phyloP scores from a whole-genome alignment of 2,888 invertebrate species.

The Andrena praecox region DNA sequence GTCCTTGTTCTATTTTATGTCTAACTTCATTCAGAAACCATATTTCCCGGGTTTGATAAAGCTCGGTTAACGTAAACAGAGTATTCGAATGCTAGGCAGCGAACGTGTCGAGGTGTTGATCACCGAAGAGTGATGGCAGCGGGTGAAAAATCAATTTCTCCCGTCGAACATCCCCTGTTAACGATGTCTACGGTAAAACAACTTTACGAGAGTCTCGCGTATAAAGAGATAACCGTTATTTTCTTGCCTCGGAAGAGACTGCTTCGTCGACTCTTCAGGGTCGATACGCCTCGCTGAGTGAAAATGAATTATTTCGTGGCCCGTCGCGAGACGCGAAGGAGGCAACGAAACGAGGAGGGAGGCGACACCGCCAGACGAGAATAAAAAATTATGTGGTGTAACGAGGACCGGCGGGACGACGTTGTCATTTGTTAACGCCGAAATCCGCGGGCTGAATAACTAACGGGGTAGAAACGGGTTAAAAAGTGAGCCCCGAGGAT shows the following conservation, averaged over 20 bases:
- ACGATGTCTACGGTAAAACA: too few species aligned
- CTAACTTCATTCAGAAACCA: too few species aligned
- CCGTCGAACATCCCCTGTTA: too few species aligned
- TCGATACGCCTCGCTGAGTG: not conserved
- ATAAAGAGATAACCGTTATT: not conserved
- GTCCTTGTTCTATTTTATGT: too few species aligned
- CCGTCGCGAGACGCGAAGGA: not conserved
- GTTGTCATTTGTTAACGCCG: slow-evolving; percentile 28
- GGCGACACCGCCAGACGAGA: not conserved
- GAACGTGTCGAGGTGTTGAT: too few species aligned
- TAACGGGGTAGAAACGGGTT: not conserved
- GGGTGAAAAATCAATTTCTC: too few species aligned
- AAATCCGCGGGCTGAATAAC: slow-evolving; percentile 21
- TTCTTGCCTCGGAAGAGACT: not conserved
- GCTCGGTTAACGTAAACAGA: too few species aligned
- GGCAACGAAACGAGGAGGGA: not conserved
- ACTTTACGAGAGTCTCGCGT: too few species aligned
- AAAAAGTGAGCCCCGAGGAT: slow-evolving; percentile 19
- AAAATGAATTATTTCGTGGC: not conserved
- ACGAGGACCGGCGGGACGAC: slow-evolving; percentile 21
- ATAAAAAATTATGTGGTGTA: slow-evolving; percentile 37
- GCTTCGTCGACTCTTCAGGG: not conserved
- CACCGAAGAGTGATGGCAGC: too few species aligned
- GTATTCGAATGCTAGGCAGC: too few species aligned
- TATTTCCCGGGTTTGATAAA: too few species aligned